Percentiles rank a stretch among this genome's conserved stretches.
These are phyloP conservation scores for Trichonephila inaurata DNA, from an alignment of 1,140 invertebrate species.

Conservation along the genomic window DNA sequence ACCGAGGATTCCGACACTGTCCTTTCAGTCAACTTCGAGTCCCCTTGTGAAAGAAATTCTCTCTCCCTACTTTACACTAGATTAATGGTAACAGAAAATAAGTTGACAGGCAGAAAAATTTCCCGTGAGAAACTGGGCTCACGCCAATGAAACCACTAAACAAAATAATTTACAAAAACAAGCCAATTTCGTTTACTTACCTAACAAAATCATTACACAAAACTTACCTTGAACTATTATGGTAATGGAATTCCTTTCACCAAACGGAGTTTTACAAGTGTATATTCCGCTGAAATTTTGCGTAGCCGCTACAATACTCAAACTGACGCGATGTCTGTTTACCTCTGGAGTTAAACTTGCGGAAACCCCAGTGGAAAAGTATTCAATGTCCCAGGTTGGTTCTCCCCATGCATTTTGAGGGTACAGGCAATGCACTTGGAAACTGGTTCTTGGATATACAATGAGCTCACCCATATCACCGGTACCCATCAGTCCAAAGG, in stretches of 20 bases:
- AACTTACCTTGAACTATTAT: constrained; percentile 48
- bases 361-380: not conserved
- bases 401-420: not conserved
- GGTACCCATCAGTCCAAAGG: constrained; percentile 29
- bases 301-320: not conserved
- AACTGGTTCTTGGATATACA: constrained; percentile 20
- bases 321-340: not conserved
- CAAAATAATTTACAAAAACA: too few species aligned
- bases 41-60: too few species aligned
- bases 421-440: constrained; percentile 38
- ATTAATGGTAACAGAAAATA: too few species aligned
- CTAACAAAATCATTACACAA: not conserved
- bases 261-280: not conserved
- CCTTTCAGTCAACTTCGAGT: too few species aligned
- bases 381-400: not conserved
- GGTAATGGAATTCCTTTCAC: not conserved
- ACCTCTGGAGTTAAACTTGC: not conserved
- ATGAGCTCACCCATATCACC: not conserved
- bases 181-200: too few species aligned
- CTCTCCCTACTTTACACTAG: too few species aligned
- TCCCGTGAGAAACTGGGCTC: too few species aligned
- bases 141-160: too few species aligned
- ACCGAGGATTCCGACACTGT: too few species aligned
- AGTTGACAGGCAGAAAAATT: too few species aligned
- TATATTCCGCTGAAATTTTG: constrained; percentile 37